These are phyloP conservation scores for Cheracebus regulus DNA, from an alignment of 2,797 vertebrate genomes.

Conservation along the genomic window DNA sequence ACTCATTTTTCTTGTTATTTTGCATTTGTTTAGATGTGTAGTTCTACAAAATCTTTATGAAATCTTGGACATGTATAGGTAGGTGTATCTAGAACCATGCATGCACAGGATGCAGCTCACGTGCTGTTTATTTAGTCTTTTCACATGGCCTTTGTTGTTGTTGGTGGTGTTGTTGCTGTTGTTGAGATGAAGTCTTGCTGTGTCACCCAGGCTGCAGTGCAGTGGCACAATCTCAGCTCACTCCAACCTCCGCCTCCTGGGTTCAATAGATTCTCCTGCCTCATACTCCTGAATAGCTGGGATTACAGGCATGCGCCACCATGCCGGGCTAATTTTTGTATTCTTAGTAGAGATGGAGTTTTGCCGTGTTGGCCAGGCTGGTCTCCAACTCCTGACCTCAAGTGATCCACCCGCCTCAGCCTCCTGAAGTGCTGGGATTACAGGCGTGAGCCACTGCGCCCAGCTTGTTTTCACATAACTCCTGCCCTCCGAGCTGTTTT, in stretches of 20 bases:
- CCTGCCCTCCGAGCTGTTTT: too few relatives aligned
- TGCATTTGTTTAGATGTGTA: not conserved
- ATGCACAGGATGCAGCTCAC: not conserved
- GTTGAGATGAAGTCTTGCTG: not conserved
- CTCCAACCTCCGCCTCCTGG: not conserved
- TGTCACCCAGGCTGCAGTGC: not conserved
- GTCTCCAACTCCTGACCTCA: not conserved
- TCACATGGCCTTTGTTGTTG: not conserved
- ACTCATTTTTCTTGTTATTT: not conserved
- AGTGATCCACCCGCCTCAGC: not conserved
- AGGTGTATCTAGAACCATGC: not conserved
- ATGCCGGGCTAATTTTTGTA: not conserved
- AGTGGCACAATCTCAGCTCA: not conserved
- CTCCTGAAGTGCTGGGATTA: not conserved
- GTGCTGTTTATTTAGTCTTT: not conserved
- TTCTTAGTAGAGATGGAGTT: not conserved
- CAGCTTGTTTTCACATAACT: not conserved
- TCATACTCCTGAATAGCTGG: not conserved
- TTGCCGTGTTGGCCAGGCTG: not conserved
- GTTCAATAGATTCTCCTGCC: not conserved
- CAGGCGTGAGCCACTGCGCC: not conserved
- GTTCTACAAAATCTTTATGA: not conserved
- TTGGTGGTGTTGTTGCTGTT: too few relatives aligned
- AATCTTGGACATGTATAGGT: not conserved
- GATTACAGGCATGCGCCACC: not conserved